Base-by-base conservation (phyloP, 2,113 vertebrate species). In the Leuciscus idus region DNA sequence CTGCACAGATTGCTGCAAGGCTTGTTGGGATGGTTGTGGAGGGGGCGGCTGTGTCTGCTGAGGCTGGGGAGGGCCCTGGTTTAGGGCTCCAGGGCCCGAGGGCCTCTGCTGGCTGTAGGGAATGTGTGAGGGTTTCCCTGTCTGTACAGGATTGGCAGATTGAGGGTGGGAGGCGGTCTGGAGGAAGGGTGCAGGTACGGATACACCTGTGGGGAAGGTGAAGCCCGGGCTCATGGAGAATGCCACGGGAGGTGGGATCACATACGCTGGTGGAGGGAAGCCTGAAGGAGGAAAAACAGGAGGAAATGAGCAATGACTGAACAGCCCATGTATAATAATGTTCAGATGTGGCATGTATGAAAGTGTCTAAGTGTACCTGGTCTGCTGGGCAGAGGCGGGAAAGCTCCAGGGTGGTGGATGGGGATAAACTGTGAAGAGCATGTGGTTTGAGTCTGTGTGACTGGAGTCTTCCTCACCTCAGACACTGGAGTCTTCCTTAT, bases 91-190 rank as follows among this genome's bases (percentile, higher is more conserved):
- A 87, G 96, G 97, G 91, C 96, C 97, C 0, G 98, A 99, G 89
- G 98, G 98, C 92, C 98, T 95, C 93, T 99, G 98, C 95, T 99
- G 98, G 93, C 98, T 99, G 92, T 99, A 99, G 92, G 98, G 98
- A 95, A 98, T 98, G 97, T 99, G 98, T 89, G 97, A 99, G 86
- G 94, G 98, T 92, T 99, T 99, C 90, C 96, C 97, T 86, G 96
- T 93, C 95, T 96, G 96, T 91, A 96, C 95, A 93, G 97, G 96
- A 87, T 92, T 93, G 91, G 96, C 96, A 84, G 96, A 92, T 94
- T 97, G 95, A 0, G 96, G 93, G 92, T 97, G 97, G 92, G 97
- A 93, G 79, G 96, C 91, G 81, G 96, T 91, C 93, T 98, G 98
- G 66, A 99, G 96, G 92, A 98, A 99, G 76, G 97, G 95, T 80